A percentile compares a stretch with the other conserved stretches of the same genome.
These are phyloP conservation scores for Lepidostoma basale DNA, from an alignment of 1,140 invertebrate species.

Conservation along the genomic window DNA sequence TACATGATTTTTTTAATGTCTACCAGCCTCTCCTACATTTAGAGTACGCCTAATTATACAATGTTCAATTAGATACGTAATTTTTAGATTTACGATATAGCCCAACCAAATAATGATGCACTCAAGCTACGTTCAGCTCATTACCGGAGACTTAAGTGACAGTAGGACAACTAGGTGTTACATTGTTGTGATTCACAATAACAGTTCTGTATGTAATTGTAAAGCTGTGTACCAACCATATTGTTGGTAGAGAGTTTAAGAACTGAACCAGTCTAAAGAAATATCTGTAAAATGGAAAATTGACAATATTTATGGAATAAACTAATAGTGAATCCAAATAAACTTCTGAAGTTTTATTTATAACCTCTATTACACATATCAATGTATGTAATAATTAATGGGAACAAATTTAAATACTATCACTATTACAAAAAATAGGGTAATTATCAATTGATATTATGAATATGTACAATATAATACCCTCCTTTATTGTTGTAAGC, in stretches of 20 bases:
- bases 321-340: constrained; percentile 18
- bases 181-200: constrained; percentile 4
- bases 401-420: no score
- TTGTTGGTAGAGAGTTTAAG: not conserved
- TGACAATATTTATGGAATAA: constrained; percentile 26
- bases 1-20: not conserved
- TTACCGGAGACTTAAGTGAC: constrained; percentile 8
- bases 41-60: not conserved
- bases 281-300: constrained; percentile 7
- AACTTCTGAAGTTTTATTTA: not conserved
- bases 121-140: not conserved
- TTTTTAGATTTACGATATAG: not conserved
- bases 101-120: constrained; percentile 14
- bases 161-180: not conserved
- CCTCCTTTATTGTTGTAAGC: no score
- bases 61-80: not conserved
- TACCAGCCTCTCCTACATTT: not conserved
- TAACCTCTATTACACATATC: no score
- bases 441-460: no score
- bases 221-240: not conserved
- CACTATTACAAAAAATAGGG: no score
- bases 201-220: not conserved
- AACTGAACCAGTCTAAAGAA: not conserved
- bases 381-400: no score
- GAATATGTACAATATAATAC: no score